These are phyloP conservation scores for Apodemus agrarius DNA, from an alignment of 2,797 vertebrate species.

Conservation along the genomic window DNA sequence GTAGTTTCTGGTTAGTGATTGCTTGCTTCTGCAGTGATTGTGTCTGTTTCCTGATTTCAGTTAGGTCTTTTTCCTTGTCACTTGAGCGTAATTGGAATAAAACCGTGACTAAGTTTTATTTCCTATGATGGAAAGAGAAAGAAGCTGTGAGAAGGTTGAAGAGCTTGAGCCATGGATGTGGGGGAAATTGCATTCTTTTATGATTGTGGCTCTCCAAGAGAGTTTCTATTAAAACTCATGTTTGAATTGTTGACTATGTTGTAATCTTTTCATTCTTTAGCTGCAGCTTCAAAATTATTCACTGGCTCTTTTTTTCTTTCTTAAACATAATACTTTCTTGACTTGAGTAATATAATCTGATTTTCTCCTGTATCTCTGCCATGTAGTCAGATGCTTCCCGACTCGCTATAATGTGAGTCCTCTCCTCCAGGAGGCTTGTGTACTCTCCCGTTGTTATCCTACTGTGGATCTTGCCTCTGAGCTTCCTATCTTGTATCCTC, in stretches of 20 bases:
- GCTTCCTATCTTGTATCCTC: neutral
- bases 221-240: neutral
- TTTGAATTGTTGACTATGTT: neutral
- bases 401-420: neutral
- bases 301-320: neutral
- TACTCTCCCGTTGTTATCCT: neutral
- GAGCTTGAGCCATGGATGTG: neutral
- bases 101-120: neutral
- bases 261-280: constrained; percentile 32
- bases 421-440: neutral
- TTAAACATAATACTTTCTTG: constrained; percentile 27
- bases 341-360: neutral
- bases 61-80: neutral
- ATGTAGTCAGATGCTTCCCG: neutral
- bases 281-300: constrained; percentile 42
- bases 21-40: neutral
- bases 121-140: neutral
- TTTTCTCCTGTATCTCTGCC: constrained; percentile 7
- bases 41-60: neutral
- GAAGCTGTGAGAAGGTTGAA: neutral
- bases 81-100: constrained; percentile 28
- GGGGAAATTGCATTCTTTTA: constrained; percentile 32
- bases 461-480: neutral
- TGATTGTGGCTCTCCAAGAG: neutral
- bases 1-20: neutral